Percentiles rank a stretch among this genome's conserved stretches.
Evolutionary conservation across 2,888 invertebrate species (phyloP).

Genomic region (Muscina levida): DNA sequence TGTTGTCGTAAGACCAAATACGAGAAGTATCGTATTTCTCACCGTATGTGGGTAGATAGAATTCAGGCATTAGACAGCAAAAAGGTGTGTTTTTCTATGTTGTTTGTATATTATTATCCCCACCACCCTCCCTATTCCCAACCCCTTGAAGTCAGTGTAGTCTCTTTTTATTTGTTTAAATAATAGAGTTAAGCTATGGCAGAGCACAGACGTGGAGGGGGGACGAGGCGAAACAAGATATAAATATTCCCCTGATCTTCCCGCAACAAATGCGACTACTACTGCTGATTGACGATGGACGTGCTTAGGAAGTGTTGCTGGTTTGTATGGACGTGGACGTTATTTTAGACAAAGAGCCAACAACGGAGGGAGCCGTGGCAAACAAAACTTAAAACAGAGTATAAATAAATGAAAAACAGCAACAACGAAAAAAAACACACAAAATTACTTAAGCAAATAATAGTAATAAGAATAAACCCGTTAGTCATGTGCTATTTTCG

Average conservation of each 20-base stretch:
- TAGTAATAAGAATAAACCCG: conserved; percentile 34
- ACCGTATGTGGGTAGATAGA: not conserved
- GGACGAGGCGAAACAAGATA: too few relatives aligned
- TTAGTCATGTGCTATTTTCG: conserved; percentile 24
- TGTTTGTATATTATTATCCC: not conserved
- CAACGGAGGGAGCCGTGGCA: too few relatives aligned
- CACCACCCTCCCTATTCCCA: too few relatives aligned
- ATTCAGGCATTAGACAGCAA: not conserved
- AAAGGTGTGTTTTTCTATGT: conserved; percentile 7
- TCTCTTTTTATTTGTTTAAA: not conserved
- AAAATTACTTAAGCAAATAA: not conserved
- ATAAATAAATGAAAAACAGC: too few relatives aligned
- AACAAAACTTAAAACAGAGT: too few relatives aligned
- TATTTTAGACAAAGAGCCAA: too few relatives aligned
- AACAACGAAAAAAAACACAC: too few relatives aligned
- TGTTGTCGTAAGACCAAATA: too few relatives aligned
- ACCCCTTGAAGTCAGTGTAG: too few relatives aligned
- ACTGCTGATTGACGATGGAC: not conserved
- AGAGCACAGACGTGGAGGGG: not conserved
- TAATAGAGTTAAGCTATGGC: not conserved
- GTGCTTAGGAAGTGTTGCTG: not conserved
- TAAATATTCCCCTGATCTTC: not conserved
- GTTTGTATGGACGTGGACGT: too few relatives aligned
- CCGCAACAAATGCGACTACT: not conserved
- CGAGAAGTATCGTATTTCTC: not conserved